phyloP scores from a whole-genome alignment of 2,888 invertebrate genomes.

The Acheta domesticus region DNA sequence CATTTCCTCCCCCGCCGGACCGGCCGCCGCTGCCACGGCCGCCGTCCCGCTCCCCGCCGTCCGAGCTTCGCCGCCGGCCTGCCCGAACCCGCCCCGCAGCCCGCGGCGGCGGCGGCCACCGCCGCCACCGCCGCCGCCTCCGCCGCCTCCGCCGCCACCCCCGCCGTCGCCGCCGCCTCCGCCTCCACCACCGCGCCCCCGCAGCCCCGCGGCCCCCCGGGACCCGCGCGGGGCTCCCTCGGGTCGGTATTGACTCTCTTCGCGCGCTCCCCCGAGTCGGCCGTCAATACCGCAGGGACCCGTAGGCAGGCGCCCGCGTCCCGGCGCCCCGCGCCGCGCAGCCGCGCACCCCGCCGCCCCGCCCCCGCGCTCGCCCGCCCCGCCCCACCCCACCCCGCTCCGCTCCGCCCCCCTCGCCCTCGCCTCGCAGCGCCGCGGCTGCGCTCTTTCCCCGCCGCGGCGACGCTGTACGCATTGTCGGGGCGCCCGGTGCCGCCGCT shows the following conservation, averaged over 20 bases:
- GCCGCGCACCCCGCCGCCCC: constrained; percentile 23
- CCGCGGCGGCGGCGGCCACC: constrained; percentile 36
- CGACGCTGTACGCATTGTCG: constrained; percentile 18
- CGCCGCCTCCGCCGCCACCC: constrained; percentile 47
- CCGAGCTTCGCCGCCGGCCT: constrained; percentile 46
- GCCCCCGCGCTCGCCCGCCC: constrained; percentile 28
- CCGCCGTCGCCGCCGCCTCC: neutral
- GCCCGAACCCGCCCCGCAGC: constrained; percentile 46
- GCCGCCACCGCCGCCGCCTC: constrained; percentile 43
- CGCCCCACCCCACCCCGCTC: neutral
- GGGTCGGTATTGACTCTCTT: constrained; percentile 50
- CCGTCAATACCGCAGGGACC: constrained; percentile 56
- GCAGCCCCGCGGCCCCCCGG: constrained; percentile 50
- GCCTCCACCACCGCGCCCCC: constrained; percentile 40
- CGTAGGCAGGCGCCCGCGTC: constrained; percentile 38
- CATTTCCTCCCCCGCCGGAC: constrained; percentile 27
- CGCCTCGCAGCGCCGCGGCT: constrained; percentile 7
- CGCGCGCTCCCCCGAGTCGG: constrained; percentile 38
- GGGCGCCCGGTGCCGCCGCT: neutral
- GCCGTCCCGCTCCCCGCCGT: constrained; percentile 42
- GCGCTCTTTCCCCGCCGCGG: constrained; percentile 18
- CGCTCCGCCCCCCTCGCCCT: neutral
- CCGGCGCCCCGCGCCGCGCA: constrained; percentile 28
- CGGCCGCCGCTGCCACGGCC: neutral
- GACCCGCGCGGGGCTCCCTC: constrained; percentile 44